Conservation (phyloP, 2,113 vertebrate genomes). For the Bos javanicus region DNA sequence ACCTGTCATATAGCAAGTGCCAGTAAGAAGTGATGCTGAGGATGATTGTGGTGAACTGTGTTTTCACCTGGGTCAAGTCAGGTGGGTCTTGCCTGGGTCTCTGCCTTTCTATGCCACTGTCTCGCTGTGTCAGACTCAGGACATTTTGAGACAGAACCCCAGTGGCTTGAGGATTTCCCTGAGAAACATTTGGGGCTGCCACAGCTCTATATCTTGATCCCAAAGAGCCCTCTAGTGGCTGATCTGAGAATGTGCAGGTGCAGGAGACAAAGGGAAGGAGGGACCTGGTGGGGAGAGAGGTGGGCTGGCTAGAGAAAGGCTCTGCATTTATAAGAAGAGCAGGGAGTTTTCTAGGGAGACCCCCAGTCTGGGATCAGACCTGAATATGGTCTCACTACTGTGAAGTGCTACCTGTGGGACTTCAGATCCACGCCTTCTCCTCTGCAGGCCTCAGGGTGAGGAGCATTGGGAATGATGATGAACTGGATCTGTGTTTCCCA, state of each 20-base stretch:
- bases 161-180: not conserved
- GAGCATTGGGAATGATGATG: not conserved
- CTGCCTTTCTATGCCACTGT: not conserved
- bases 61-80: not conserved
- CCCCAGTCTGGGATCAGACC: not conserved
- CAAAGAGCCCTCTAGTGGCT: slow-evolving; percentile 32
- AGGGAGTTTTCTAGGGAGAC: too few species aligned
- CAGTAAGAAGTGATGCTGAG: not conserved
- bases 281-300: not conserved
- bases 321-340: not conserved
- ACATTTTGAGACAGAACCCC: not conserved
- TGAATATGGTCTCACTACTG: not conserved
- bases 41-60: not conserved
- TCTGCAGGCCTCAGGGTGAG: not conserved
- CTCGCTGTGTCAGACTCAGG: not conserved
- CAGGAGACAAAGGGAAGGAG: not conserved
- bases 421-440: not conserved
- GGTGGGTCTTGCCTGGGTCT: not conserved
- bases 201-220: not conserved
- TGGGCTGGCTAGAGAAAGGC: not conserved
- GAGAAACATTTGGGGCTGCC: not conserved
- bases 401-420: not conserved
- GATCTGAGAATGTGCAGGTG: not conserved
- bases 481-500: not conserved
- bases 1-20: not conserved